Base-by-base conservation (phyloP, 1,140 invertebrate genomes). In the Drosophila melanica region DNA sequence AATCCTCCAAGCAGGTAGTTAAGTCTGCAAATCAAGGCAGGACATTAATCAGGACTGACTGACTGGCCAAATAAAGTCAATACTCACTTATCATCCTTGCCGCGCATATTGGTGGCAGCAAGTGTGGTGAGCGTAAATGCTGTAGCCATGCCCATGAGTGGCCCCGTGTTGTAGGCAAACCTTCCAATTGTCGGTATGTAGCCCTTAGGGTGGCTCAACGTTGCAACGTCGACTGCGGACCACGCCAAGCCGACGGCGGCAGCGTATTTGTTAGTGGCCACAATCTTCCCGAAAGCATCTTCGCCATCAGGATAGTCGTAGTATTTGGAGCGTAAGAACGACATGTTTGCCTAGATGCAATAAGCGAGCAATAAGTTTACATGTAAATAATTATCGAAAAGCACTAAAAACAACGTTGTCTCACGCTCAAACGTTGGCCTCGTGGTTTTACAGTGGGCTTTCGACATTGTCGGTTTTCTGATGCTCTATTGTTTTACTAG, bases 231-330 rank as follows among this genome's bases (percentile, higher is more conserved):
- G 30, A 92, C 77, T 16, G 94, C 92, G 3, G 92, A 93, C 2
- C 90, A 39, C 2, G 91, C 92, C 1, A 94, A 16, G 20, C 94
- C 94, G 9, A 90, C 70, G 0, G 92, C n/a, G 0, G 92, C 65
- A 0, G 93, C 93, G 79, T 93, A 93, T 92, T 95, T 95, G 16
- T 93, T 92, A 1, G 93, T 92, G n/a, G 93, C 93, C 62, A 94
- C 92, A 23, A 95, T 84, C 92, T 96, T 96, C 66, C 94, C 92
- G 47, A 94, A 90, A 30, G 94, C 93, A 82, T 95, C 95, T 54
- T 94, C 75, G 0, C 95, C 95, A 41, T 96, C 95, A 1, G 95
- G 95, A n/a, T 94, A 93, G 80, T 95, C 94, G 86, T 95, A 95
- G 79, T 96, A 97, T 62, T 90, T 91, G 30, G 80, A 47, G 27